Evolutionary conservation across 2,888 invertebrate genomes (phyloP), one percentile per base, ranked within the genome.

Genomic region (Mycogona germanica): DNA sequence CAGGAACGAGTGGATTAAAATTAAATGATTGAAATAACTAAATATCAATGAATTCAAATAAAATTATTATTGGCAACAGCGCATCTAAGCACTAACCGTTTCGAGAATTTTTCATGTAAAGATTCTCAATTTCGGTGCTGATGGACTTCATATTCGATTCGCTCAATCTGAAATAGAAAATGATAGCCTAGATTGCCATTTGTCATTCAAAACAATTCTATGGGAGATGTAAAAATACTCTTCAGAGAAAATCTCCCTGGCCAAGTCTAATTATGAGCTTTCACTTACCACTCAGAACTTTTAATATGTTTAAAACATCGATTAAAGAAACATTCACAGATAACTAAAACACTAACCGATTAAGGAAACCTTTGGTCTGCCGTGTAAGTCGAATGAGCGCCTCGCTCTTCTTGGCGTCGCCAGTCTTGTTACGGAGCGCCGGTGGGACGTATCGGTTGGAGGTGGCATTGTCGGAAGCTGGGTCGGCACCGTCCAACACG

Each of bases 81-180:
- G 42, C 40, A 72, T 64, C 55, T 68, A 69, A 12, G 63, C 53
- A 57, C 69, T 69, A 62, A 57, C 55, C 51, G 67, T 86, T 79
- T n/a, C 89, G 75, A 56, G 87, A 85, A 66, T 87, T 80, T 17
- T 72, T 74, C 69, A 80, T 78, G 66, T 88, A 95, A 1, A 95
- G 67, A 2, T 75, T 75, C 67, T 93, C 92, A 55, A 95, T 77
- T 68, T 87, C 77, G 21, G 75, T 75, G 51, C 83, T 75, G 28
- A 93, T 89, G 67, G 80, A 81, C 67, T 87, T 84, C 66, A 96
- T 80, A 68, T 95, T 96, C 23, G 81, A 79, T 65, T 91, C 91
- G 0, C 92, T 80, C 37, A 92, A 69, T 56, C 87, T 55, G 44
- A 9, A 42, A 55, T 29, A 17, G 7, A 37, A 25, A 26, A 21